Evolutionary conservation across 2,888 invertebrate species (phyloP), one percentile per base, ranked within the genome.

Genomic region (Callinectes sapidus): DNA sequence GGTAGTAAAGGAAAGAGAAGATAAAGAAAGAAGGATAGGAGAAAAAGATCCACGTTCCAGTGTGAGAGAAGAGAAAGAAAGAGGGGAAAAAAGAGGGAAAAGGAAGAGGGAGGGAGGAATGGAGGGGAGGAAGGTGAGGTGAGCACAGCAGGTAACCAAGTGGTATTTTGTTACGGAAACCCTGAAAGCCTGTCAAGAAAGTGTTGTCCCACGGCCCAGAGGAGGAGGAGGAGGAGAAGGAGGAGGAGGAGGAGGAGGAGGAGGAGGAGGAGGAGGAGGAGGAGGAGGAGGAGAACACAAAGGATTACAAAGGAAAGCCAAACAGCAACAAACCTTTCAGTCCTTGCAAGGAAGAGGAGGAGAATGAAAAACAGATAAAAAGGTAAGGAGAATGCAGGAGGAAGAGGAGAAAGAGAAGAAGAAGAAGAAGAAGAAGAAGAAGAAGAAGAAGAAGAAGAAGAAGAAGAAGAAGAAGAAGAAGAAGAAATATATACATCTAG

Each of bases 141-240:
- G 28, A 16, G 88, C 32, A 32, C 61, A 42, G 55, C 81, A 81
- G 81, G 81, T 81, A 81, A 81, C 81, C 81, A 81, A 35, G 55
- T 32, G 88, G 55, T 88, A 88, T 88, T 88, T 88, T 88, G 88
- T 88, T 88, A 88, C 88, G 55, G 88, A 55, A 18, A 88, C 54
- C 55, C 88, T 88, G 55, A 88, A 88, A 88, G 88, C 88, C 88
- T 88, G 88, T 88, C 88, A 55, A 23, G 55, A 16, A 54, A 61
- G 88, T 55, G 55, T 88, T 88, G 88, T 88, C 88, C 55, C 48
- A n/a, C 35, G 14, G 87, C 42, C 87, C 28, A 48, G 42, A 87
- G 28, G 54, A 87, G 48, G 48, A 54, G 54, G 87, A 28, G 87
- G n/a, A 54, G n/a, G 89, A 39, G 89, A 39, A 35, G 66, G 89